Evolutionary conservation across 2,113 vertebrate species (phyloP).

Genomic region (Pedionomus torquatus): DNA sequence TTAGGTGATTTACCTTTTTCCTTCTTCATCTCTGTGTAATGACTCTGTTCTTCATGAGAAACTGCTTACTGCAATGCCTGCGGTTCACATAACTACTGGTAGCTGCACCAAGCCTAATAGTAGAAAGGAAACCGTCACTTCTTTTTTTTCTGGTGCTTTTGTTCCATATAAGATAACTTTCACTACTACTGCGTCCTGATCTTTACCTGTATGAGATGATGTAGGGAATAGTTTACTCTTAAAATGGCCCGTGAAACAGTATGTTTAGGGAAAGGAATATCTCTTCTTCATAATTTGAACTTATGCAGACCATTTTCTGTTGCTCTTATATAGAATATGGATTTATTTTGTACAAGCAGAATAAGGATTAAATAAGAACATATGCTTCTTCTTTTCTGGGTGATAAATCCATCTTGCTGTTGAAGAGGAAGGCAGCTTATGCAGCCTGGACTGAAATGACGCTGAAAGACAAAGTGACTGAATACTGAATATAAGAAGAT

Average conservation of each 20-base stretch:
- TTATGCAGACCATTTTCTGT: not conserved
- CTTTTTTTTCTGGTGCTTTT: not conserved
- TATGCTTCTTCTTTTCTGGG: not conserved
- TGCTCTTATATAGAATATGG: not conserved
- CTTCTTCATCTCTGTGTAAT: not conserved
- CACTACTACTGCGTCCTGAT: not conserved
- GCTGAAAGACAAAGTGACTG: constrained; percentile 28
- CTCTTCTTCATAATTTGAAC: not conserved
- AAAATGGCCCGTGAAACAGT: not conserved
- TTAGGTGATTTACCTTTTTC: not conserved
- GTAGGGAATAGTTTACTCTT: not conserved
- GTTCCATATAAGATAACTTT: not conserved
- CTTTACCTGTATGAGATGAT: not conserved
- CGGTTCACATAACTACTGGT: not conserved
- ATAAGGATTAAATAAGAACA: constrained; percentile 50
- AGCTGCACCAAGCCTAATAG: not conserved
- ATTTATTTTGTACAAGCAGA: not conserved
- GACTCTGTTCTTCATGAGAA: constrained; percentile 19
- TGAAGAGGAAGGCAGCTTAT: constrained; percentile 3
- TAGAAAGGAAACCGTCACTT: not conserved
- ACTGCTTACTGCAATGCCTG: not conserved
- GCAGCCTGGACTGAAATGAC: constrained; percentile 13
- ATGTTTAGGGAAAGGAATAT: not conserved
- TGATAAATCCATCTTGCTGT: constrained; percentile 39
- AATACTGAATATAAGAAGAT: constrained; percentile 11